A percentile compares a stretch with the other conserved stretches of the same genome.
Conservation (phyloP, 2,888 invertebrate genomes). For the Halictus quadricinctus region DNA sequence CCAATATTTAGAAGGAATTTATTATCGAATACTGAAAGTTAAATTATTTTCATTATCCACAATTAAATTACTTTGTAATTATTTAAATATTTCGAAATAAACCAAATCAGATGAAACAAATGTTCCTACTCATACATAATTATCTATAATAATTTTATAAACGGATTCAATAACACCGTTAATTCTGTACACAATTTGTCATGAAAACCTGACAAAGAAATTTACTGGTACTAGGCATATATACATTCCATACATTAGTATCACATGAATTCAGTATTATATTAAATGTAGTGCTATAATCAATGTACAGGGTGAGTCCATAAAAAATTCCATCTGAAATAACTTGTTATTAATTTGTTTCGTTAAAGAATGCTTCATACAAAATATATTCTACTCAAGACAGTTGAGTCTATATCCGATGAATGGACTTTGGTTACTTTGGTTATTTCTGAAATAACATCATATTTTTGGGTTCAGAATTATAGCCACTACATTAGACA, state of each 20-base stretch:
- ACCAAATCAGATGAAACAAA: constrained; percentile 25
- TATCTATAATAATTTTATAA: constrained; percentile 22
- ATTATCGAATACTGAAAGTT: background rate
- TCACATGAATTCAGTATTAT: constrained; percentile 27
- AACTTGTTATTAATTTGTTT: background rate
- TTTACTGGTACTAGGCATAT: constrained; percentile 3
- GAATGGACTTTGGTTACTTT: background rate
- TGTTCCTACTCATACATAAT: constrained; percentile 19
- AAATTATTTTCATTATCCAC: constrained; percentile 16
- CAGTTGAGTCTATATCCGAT: background rate
- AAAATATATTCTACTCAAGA: background rate
- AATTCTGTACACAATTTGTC: constrained; percentile 5
- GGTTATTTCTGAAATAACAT: background rate
- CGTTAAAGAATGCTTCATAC: background rate
- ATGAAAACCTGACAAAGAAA: constrained; percentile 20
- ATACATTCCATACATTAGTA: constrained; percentile 15
- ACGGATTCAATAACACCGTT: constrained; percentile 21
- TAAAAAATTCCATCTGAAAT: background rate
- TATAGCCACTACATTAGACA: background rate
- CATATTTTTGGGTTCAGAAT: background rate
- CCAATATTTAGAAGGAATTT: background rate
- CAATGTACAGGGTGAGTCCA: background rate
- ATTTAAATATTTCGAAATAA: constrained; percentile 11
- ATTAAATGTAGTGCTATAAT: constrained; percentile 38
- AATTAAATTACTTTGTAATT: background rate